These are phyloP conservation scores for Melieria picta DNA, from an alignment of 2,888 invertebrate genomes.

Conservation along the genomic window DNA sequence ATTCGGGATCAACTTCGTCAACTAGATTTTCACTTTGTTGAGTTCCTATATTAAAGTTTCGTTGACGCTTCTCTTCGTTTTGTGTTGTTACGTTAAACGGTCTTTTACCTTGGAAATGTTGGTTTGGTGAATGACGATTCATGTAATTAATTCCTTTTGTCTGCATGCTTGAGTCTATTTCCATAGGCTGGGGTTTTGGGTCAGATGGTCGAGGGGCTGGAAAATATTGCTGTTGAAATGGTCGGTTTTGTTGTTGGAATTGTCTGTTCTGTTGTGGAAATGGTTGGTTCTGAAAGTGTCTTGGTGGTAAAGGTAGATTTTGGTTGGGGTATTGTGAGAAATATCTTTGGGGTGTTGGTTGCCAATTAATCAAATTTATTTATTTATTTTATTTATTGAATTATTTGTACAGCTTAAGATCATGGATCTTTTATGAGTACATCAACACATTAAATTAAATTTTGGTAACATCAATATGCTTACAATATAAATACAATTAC, in stretches of 20 bases:
- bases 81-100: too few species aligned
- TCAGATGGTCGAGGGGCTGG: slow-evolving; percentile 3
- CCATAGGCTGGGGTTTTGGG: slow-evolving; percentile 17
- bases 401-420: too few species aligned
- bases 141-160: slow-evolving; percentile 4
- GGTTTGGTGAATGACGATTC: background rate
- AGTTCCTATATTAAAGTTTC: too few species aligned
- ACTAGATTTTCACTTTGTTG: background rate
- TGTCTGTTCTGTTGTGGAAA: background rate
- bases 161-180: slow-evolving; percentile 6
- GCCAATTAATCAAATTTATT: background rate
- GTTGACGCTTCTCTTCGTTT: too few species aligned
- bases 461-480: too few species aligned
- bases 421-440: too few species aligned
- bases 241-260: background rate
- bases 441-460: too few species aligned
- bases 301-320: background rate
- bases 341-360: background rate
- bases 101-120: too few species aligned
- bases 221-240: background rate
- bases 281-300: slow-evolving; percentile 5
- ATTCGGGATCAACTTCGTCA: background rate
- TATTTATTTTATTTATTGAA: too few species aligned
- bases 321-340: background rate
- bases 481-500: too few species aligned